These are phyloP conservation scores for Pseudochromis fuscus DNA, from an alignment of 2,797 vertebrate species.

Conservation along the genomic window DNA sequence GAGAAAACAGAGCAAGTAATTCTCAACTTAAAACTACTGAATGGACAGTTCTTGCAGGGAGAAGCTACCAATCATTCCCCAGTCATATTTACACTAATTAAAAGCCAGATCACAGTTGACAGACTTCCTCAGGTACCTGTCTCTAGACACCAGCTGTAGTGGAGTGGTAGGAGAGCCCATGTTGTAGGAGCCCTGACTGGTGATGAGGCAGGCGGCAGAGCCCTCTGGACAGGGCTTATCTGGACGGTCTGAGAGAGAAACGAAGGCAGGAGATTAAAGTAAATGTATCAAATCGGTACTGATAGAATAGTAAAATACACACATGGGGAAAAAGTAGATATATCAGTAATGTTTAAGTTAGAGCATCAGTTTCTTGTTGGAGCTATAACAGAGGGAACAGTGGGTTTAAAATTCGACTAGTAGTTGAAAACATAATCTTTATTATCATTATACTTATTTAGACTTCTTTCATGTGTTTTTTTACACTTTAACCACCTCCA, in stretches of 20 bases:
- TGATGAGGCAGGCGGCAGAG: conserved; percentile 91
- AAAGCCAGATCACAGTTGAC: too few species aligned
- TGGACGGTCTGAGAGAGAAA: conserved; percentile 61
- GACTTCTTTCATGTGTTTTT: too few species aligned
- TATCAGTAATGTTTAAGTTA: too few species aligned
- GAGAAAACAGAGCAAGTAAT: background rate
- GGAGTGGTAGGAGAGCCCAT: conserved; percentile 87
- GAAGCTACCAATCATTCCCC: background rate
- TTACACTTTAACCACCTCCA: too few species aligned
- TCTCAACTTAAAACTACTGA: background rate
- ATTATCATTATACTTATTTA: too few species aligned
- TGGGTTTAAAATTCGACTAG: too few species aligned
- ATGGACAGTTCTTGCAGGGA: background rate
- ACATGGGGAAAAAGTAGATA: too few species aligned
- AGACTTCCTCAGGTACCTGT: conserved; percentile 83
- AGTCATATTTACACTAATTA: background rate
- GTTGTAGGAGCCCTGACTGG: conserved; percentile 73
- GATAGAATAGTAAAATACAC: too few species aligned
- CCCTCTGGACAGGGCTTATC: conserved; percentile 82
- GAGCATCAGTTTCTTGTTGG: too few species aligned
- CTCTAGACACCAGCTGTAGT: conserved; percentile 83
- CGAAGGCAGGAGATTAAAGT: background rate
- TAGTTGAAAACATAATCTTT: too few species aligned
- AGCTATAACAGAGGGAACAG: too few species aligned
- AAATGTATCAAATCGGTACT: background rate